Conservation (phyloP, 2,888 invertebrate genomes). For the Chaetogeoica ovagalla region DNA sequence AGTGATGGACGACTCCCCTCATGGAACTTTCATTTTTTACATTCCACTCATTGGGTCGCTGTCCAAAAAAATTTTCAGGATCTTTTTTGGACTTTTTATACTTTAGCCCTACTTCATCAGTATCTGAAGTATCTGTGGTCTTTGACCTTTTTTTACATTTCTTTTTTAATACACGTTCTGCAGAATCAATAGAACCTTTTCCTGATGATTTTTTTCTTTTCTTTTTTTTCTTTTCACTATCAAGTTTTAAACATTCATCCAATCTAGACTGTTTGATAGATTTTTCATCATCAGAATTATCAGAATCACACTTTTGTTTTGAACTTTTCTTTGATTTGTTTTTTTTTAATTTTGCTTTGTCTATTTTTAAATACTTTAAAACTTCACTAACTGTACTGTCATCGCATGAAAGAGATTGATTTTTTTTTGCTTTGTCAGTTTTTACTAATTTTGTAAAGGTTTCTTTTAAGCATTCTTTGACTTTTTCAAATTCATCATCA, state of each 20-base stretch:
- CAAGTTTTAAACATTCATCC: not conserved
- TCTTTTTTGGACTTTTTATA: not conserved
- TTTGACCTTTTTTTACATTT: conserved; percentile 34
- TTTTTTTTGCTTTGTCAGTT: conserved; percentile 1
- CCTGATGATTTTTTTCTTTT: conserved; percentile 30
- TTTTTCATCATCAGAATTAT: conserved; percentile 18
- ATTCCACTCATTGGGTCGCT: conserved; percentile 51
- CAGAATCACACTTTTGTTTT: conserved; percentile 32
- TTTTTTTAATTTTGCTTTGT: conserved; percentile 24
- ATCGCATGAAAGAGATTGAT: conserved; percentile 6
- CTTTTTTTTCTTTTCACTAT: conserved; percentile 25
- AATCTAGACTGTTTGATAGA: conserved; percentile 1
- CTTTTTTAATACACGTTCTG: conserved; percentile 9
- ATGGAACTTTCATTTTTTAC: conserved; percentile 29
- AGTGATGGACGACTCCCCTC: conserved; percentile 43
- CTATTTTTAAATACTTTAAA: conserved; percentile 40
- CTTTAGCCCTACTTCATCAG: not conserved
- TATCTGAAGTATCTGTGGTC: conserved; percentile 25
- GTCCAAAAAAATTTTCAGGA: conserved; percentile 40
- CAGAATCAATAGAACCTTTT: conserved; percentile 6
- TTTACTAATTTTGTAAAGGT: conserved; percentile 43
- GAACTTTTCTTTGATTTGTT: conserved; percentile 35
- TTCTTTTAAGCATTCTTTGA: conserved; percentile 44
- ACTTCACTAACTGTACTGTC: conserved; percentile 19
- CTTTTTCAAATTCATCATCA: conserved; percentile 35